Conservation (phyloP, 2,113 vertebrate genomes). For the Tupaia chinensis region DNA sequence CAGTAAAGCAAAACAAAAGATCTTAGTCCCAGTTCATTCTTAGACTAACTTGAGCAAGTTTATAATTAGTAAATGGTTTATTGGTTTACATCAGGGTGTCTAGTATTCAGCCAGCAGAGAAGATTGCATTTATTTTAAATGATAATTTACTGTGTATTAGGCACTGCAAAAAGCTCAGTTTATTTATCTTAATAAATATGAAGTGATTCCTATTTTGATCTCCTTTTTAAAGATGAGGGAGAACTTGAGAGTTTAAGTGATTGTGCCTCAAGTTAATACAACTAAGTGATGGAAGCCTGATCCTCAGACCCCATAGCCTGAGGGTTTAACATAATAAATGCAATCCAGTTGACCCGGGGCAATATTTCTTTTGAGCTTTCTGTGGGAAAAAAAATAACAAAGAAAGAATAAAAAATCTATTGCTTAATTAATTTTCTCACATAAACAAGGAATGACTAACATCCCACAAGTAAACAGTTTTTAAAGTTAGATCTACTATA, state of each 20-base stretch:
- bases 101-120: constrained; percentile 2
- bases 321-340: constrained; percentile 18
- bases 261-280: constrained; percentile 16
- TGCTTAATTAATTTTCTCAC: background rate
- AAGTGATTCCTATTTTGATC: constrained; percentile 39
- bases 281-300: background rate
- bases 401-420: constrained; percentile 15
- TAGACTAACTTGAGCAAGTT: constrained; percentile 38
- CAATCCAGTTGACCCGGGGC: background rate
- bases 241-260: constrained; percentile 46
- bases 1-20: background rate
- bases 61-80: constrained; percentile 11
- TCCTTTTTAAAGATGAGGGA: constrained; percentile 40
- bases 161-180: constrained; percentile 33
- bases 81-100: background rate
- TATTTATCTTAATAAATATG: constrained; percentile 46
- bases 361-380: constrained; percentile 37
- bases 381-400: constrained; percentile 2
- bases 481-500: background rate
- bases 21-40: constrained; percentile 2
- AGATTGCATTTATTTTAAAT: constrained; percentile 56
- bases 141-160: constrained; percentile 5
- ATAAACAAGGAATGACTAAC: constrained; percentile 33
- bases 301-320: background rate
- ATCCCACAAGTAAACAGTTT: background rate